Percentiles rank a stretch among this genome's conserved stretches.
phyloP scores from a whole-genome alignment of 2,113 vertebrate genomes.

The Nothobranchius kuhntae region DNA sequence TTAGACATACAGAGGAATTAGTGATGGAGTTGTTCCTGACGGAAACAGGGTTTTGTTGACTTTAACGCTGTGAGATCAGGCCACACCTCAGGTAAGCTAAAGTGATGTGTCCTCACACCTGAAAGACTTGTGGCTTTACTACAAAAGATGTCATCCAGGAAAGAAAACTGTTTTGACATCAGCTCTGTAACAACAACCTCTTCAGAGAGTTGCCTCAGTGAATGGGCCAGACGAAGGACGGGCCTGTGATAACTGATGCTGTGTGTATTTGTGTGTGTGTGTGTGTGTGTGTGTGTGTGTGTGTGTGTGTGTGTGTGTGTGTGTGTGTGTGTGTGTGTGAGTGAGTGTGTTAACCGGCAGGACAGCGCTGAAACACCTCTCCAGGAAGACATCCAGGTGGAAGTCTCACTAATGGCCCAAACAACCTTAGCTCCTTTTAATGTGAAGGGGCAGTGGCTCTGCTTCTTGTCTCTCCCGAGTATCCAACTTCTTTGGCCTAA shows the following conservation, averaged over 20 bases:
- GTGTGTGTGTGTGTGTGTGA: no score
- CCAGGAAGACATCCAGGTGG: no score
- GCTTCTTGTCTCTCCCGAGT: no score
- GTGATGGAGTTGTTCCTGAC: not conserved
- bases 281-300: not conserved
- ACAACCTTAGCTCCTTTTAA: no score
- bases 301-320: no score
- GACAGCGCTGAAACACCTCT: no score
- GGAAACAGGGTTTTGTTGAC: not conserved
- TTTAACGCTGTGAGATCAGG: not conserved
- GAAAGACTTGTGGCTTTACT: not conserved
- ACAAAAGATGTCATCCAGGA: conserved; percentile 31
- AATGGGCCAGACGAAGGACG: not conserved
- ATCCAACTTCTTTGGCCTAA: no score
- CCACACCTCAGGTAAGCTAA: not conserved
- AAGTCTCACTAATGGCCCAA: no score
- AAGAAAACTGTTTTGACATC: conserved; percentile 30
- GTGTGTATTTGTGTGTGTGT: no score
- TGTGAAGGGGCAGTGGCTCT: no score
- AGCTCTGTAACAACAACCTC: no score
- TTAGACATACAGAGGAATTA: not conserved
- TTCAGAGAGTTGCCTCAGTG: not conserved
- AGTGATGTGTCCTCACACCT: not conserved
- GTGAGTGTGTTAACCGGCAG: no score
- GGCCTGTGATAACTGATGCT: conserved; percentile 11